Base-by-base conservation (phyloP, 2,797 vertebrate species). In the Poecile montanus region DNA sequence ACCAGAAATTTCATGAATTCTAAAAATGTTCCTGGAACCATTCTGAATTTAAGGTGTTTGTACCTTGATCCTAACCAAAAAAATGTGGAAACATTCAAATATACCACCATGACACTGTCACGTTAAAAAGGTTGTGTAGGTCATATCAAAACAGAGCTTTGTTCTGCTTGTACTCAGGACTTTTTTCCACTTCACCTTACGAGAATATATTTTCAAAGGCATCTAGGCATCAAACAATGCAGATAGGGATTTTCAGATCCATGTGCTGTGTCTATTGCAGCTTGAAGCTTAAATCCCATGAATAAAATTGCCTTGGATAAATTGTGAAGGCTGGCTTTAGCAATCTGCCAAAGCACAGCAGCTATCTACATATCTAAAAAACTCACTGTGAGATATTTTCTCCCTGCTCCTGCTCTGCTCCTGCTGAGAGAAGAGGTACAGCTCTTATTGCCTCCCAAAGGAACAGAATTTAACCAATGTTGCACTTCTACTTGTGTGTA, bases 211-310 rank as follows among this genome's bases (percentile, higher is more conserved):
- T 96, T 91, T 78, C 83, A 90, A 75, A 95, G 53, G 53, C 75
- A 88, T 44, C 51, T 81, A 85, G 53, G 61, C 65, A 84, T 81
- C 50, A 79, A 88, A 79, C 42, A 87, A 94, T n/a, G 40, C 62
- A 94, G 60, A 87, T 17, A 79, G 29, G 74, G 67, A 86, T 75
- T 87, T 96, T 89, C 63, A 82, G 84, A 92, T 86, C 93, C 88
- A 78, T 21, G 15, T 76, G 51, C 36, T 81, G 15, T 91, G 70
- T 40, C 70, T 91, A 45, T 54, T 92, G 76, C 84, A 82, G 66
- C 67, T 66, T 85, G 89, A 81, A 93, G 36, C 75, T 68, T 87
- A 94, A 94, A 91, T 82, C 53, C 48, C n/a, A 50, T 76, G 78
- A 93, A 93, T 79, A 92, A 91, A 90, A 91, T 81, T 72, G 53